Percentiles rank a stretch among this genome's conserved stretches.
Evolutionary conservation across 2,888 invertebrate genomes (phyloP).

Genomic region (Drosophila siamana): DNA sequence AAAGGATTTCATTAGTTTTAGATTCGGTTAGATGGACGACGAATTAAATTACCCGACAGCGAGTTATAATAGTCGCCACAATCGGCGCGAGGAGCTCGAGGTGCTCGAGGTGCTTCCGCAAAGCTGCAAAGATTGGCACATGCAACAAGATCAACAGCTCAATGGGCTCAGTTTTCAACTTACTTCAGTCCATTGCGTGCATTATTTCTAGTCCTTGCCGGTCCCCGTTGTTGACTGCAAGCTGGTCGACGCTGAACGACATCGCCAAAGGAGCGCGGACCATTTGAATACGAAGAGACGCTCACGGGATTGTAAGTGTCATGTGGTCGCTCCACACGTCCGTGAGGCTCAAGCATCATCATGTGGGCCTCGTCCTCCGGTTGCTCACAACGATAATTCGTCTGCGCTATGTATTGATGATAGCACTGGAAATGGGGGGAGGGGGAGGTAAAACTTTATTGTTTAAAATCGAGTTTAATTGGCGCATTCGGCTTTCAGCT

Average conservation of each 20-base stretch:
- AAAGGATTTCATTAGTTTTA: no score
- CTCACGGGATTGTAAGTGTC: constrained; percentile 5
- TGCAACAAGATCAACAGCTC: no score
- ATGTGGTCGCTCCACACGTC: neutral
- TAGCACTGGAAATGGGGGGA: constrained; percentile 29
- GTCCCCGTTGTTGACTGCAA: neutral
- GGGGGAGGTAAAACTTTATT: no score
- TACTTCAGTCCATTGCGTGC: constrained; percentile 22
- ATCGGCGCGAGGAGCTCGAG: neutral
- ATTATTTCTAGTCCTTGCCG: neutral
- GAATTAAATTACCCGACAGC: neutral
- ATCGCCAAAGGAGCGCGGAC: neutral
- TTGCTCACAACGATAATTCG: constrained; percentile 17
- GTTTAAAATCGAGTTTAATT: no score
- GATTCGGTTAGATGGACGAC: no score
- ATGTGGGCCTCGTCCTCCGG: constrained; percentile 21
- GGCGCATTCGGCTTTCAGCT: neutral
- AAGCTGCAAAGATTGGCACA: neutral
- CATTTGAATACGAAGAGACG: neutral
- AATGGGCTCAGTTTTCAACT: neutral
- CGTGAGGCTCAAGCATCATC: constrained; percentile 1
- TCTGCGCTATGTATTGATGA: constrained; percentile 34
- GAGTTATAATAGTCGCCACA: constrained; percentile 8
- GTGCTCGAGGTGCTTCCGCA: neutral
- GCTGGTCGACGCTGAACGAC: neutral